A percentile compares a stretch with the other conserved stretches of the same genome.
These are phyloP conservation scores for Oryzias sinensis DNA, from an alignment of 2,797 vertebrate genomes.

Conservation along the genomic window DNA sequence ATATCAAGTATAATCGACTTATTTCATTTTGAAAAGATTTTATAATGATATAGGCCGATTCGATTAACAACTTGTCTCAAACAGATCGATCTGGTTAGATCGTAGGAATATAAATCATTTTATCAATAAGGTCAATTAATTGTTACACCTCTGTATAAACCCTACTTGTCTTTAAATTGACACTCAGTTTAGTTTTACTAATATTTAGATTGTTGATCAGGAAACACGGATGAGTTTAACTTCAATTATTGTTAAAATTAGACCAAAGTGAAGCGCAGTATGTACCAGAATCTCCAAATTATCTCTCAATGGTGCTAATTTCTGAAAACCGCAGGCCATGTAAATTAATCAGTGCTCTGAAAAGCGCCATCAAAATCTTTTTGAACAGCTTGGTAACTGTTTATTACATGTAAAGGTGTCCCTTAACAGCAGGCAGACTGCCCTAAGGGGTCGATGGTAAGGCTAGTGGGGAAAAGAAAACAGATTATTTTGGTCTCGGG, in stretches of 20 bases:
- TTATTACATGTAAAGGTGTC: constrained; percentile 75
- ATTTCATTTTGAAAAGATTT: too few species aligned
- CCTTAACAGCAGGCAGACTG: constrained; percentile 65
- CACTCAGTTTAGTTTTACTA: background rate
- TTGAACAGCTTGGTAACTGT: constrained; percentile 64
- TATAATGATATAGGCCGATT: too few species aligned
- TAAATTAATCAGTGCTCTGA: constrained; percentile 25
- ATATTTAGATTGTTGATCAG: background rate
- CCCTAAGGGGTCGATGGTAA: constrained; percentile 67
- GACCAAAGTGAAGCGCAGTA: background rate
- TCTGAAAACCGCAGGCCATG: constrained; percentile 8
- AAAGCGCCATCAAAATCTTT: constrained; percentile 22
- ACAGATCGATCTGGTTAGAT: too few species aligned
- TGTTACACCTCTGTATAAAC: too few species aligned
- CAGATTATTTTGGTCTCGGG: constrained; percentile 86
- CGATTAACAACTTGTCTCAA: too few species aligned
- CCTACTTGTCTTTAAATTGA: background rate
- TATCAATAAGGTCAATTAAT: too few species aligned
- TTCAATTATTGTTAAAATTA: background rate
- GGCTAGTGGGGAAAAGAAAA: constrained; percentile 75
- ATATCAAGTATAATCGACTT: too few species aligned
- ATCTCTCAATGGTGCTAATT: constrained; percentile 18
- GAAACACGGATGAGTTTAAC: background rate
- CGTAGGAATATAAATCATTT: too few species aligned
- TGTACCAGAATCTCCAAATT: constrained; percentile 8